Base-by-base conservation (phyloP, 2,113 vertebrate species). In the Tapirus terrestris region DNA sequence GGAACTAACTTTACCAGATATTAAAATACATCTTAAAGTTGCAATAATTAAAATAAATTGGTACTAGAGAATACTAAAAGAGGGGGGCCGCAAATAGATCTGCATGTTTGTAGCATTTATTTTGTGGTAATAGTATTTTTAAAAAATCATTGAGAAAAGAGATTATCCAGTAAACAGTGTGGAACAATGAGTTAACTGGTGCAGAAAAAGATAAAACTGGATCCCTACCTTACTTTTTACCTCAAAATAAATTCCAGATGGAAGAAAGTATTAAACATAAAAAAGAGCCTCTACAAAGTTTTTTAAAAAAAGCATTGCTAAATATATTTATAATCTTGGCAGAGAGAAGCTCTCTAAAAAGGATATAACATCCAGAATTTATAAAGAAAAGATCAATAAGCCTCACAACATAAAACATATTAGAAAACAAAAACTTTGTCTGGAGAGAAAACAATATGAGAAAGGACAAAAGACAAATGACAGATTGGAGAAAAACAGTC, bases 211-310 rank as follows among this genome's bases (percentile, higher is more conserved):
- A 53, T n/a, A 81, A 86, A 81, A 39, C 21, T n/a, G 33, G 25
- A 53, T 94, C 4, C 18, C 20, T 91, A 56, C 31, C 21, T 81
- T 81, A 75, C 14, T 65, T 89, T 92, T 67, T 89, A 67, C 31
- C n/a, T 76, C 25, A 76, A 92, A 96, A 81, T 94, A 85, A 80
- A 89, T 68, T 94, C 39, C 53, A 86, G 12, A 90, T 93, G 60
- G 36, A 70, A 93, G 16, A 76, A 76, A 70, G 5, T 76, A 77
- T 80, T 90, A 83, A 88, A 61, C 29, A 45, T 75, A 5, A 81
- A 85, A 96, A 72, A 25, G 8, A 77, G 13, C 7, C 36, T 80
- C 33, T 31, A 39, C 12, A 17, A 72, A 25, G 14, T 45, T 53
- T 51, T 10, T 33, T 9, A 6, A 0, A 0, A 31, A 51, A 93